These are phyloP conservation scores for Hirtodrosophila duncani DNA, from an alignment of 2,888 invertebrate species.

Conservation along the genomic window DNA sequence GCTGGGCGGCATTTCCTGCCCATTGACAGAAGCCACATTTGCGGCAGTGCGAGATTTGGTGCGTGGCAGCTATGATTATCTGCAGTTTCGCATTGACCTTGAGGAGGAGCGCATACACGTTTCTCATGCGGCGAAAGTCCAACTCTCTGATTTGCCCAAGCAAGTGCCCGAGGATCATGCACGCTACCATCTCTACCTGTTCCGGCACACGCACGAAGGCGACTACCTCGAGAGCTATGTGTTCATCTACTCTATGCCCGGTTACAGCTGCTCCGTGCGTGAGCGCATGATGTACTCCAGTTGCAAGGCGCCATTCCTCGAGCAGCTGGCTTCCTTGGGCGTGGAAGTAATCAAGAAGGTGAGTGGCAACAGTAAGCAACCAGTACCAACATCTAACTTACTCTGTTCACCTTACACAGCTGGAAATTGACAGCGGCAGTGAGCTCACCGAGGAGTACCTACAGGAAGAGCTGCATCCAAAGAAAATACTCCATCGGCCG, in stretches of 20 bases:
- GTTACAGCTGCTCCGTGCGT: slow-evolving; percentile 95
- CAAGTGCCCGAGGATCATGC: slow-evolving; percentile 88
- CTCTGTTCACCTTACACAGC: slow-evolving; percentile 80
- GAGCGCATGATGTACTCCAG: slow-evolving; percentile 99
- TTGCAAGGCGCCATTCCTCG: slow-evolving; percentile 94
- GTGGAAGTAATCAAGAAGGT: slow-evolving; percentile 93
- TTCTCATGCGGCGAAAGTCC: slow-evolving; percentile 84
- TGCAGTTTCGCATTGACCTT: slow-evolving; percentile 82
- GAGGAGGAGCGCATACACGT: slow-evolving; percentile 91
- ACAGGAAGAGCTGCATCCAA: slow-evolving; percentile 96
- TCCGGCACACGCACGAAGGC: slow-evolving; percentile 95
- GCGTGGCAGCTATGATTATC: slow-evolving; percentile 88
- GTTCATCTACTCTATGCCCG: slow-evolving; percentile 99
- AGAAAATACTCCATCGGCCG: slow-evolving; percentile 90
- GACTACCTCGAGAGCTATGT: slow-evolving; percentile 92
- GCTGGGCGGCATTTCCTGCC: slow-evolving; percentile 93
- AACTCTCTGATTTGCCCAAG: slow-evolving; percentile 84
- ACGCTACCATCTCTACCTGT: slow-evolving; percentile 91
- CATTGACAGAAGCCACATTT: slow-evolving; percentile 88
- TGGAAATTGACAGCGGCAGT: slow-evolving; percentile 93
- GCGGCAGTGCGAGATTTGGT: slow-evolving; percentile 87
- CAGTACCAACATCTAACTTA: not conserved
- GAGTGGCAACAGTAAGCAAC: slow-evolving; percentile 15
- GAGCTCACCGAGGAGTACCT: slow-evolving; percentile 94
- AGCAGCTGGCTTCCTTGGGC: slow-evolving; percentile 88